Conservation (phyloP, 1,140 invertebrate species). For the Pentalonia nigronervosa region DNA sequence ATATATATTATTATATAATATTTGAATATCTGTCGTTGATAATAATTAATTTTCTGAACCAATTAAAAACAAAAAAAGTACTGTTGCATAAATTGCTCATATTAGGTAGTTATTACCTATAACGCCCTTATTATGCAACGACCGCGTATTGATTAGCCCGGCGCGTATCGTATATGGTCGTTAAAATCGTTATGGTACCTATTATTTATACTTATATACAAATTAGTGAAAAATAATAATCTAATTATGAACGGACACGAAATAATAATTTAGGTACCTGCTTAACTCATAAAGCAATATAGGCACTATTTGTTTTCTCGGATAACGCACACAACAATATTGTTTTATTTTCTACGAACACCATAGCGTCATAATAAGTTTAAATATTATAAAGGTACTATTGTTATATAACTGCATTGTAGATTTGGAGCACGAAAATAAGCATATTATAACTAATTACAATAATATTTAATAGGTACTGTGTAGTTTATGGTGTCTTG, state of each 20-base stretch:
- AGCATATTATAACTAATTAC: background rate
- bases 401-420: background rate
- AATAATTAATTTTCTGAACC: background rate
- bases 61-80: conserved; percentile 21
- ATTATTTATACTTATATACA: conserved; percentile 3
- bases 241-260: background rate
- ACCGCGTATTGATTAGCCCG: background rate
- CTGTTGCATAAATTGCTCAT: background rate
- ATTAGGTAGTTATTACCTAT: background rate
- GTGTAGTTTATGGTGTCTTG: background rate
- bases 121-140: background rate
- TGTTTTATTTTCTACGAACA: background rate
- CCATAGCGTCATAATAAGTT: background rate
- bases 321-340: background rate
- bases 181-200: background rate
- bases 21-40: background rate
- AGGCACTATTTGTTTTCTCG: background rate
- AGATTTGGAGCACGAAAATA: background rate
- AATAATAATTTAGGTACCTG: background rate
- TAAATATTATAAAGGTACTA: background rate
- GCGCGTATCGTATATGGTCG: background rate
- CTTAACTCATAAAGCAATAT: background rate
- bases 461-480: background rate
- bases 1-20: background rate
- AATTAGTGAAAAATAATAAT: conserved; percentile 22